Percentiles rank a stretch among this genome's conserved stretches.
phyloP scores from a whole-genome alignment of 2,888 invertebrate species.

The Allophyes oxyacanthae region DNA sequence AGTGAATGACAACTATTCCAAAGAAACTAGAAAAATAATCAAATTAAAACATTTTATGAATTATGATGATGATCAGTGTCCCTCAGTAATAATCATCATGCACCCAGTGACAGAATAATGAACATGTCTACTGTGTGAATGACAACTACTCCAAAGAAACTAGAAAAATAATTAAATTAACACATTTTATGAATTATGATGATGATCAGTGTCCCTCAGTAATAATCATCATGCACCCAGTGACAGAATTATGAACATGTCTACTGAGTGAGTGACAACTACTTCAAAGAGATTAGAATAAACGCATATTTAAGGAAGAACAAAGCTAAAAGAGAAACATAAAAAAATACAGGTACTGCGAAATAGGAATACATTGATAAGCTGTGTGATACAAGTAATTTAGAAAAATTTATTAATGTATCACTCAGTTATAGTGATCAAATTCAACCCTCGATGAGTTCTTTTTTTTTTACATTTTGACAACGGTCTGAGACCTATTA shows the following conservation, averaged over 20 bases:
- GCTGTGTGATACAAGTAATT: too few relatives aligned
- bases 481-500: too few relatives aligned
- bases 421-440: too few relatives aligned
- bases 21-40: too few relatives aligned
- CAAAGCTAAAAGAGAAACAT: too few relatives aligned
- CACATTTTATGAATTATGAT: background rate
- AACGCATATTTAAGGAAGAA: too few relatives aligned
- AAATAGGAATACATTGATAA: too few relatives aligned
- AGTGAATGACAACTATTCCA: conserved; percentile 28
- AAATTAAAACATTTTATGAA: background rate
- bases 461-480: too few relatives aligned
- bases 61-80: conserved; percentile 2
- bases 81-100: conserved; percentile 45
- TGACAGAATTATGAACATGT: conserved; percentile 24
- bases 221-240: conserved; percentile 14
- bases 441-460: too few relatives aligned
- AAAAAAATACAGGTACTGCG: too few relatives aligned
- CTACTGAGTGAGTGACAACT: conserved; percentile 34
- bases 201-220: background rate
- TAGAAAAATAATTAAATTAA: too few relatives aligned
- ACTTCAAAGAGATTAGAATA: background rate
- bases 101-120: conserved; percentile 61
- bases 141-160: conserved; percentile 6
- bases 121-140: conserved; percentile 49
- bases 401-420: too few relatives aligned